phyloP scores from a whole-genome alignment of 2,888 invertebrate species.

The Orthosia cruda region DNA sequence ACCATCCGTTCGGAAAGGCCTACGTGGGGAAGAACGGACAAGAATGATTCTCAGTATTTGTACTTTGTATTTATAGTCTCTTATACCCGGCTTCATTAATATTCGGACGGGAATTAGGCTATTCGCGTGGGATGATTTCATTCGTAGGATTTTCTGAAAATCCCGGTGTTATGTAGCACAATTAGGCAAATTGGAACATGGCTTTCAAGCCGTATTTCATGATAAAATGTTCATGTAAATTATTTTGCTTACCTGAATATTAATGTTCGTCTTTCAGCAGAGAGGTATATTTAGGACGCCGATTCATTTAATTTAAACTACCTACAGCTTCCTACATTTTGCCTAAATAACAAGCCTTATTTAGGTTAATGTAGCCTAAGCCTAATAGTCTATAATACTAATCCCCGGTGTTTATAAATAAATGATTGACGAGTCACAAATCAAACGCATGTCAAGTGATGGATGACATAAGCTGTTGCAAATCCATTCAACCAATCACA shows the following conservation, averaged over 20 bases:
- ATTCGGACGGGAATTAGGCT: neutral
- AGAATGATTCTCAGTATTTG: neutral
- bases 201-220: neutral
- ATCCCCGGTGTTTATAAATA: neutral
- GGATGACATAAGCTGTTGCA: no score
- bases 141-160: slow-evolving; percentile 12
- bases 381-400: neutral
- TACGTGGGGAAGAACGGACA: no score
- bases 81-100: neutral
- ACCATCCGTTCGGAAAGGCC: no score
- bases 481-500: neutral
- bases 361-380: neutral
- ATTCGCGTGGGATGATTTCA: slow-evolving; percentile 1
- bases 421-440: neutral
- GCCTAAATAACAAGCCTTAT: neutral
- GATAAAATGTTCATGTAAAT: neutral
- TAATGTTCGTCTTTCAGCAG: neutral
- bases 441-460: no score
- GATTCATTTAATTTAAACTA: neutral
- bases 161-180: neutral
- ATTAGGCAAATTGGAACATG: neutral
- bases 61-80: neutral
- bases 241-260: neutral
- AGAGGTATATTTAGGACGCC: neutral
- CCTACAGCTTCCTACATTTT: neutral